Percentiles rank a stretch among this genome's conserved stretches.
These are phyloP conservation scores for Calcarius lapponicus DNA, from an alignment of 2,797 vertebrate species.

Conservation along the genomic window DNA sequence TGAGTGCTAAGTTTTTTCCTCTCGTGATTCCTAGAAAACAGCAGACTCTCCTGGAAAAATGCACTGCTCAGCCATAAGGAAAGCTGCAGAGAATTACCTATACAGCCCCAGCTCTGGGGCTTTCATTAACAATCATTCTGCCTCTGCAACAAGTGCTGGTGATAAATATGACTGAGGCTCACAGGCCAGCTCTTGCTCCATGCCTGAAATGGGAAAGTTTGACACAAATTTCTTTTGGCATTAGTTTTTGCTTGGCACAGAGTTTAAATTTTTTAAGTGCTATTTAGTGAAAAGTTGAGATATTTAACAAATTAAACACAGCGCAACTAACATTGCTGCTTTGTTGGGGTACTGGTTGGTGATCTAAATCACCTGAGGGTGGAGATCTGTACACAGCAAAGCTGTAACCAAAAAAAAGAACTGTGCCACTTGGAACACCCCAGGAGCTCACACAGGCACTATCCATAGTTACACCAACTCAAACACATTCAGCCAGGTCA, in stretches of 20 bases:
- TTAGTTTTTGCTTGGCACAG: background rate
- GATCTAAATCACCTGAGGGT: background rate
- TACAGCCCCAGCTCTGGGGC: accelerated
- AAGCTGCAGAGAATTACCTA: background rate
- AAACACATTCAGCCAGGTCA: background rate
- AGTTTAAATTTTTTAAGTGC: background rate
- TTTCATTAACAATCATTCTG: background rate
- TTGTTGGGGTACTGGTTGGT: background rate
- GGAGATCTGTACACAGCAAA: background rate
- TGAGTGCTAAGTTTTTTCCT: background rate
- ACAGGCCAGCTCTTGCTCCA: background rate
- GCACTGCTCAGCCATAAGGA: background rate
- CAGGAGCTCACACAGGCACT: background rate
- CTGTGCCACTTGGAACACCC: background rate
- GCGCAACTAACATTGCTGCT: background rate
- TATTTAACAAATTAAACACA: background rate
- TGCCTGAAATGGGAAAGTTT: background rate
- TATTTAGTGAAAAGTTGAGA: background rate
- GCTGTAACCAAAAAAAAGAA: background rate
- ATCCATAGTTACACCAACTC: background rate
- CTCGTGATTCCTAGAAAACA: background rate
- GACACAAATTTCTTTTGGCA: background rate
- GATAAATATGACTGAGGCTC: background rate
- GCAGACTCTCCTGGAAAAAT: background rate
- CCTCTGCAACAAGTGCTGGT: background rate